Evolutionary conservation across 2,797 vertebrate species (phyloP), one percentile per base, ranked within the genome.

Genomic region (Manis pentadactyla): DNA sequence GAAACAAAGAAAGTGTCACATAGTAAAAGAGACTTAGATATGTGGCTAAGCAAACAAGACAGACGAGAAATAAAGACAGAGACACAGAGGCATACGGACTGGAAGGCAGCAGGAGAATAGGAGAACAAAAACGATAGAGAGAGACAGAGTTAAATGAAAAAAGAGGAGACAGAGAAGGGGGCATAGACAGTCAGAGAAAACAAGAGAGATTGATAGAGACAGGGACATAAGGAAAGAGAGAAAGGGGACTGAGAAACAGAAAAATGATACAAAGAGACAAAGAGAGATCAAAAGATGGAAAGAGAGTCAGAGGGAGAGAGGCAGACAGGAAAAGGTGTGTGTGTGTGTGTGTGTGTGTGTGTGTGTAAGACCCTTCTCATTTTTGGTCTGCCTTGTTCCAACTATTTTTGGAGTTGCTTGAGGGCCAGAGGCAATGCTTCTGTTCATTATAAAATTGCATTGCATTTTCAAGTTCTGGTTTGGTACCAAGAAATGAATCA

Each of bases 401-500:
- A 23, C 57, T 92, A n/a, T 93, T 85, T 94, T 94, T 95, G 69
- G 61, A 95, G 90, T n/a, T 57, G 39, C 57, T 34, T 10, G 55
- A 63, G 29, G 68, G 42, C 85, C 93, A 89, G 53, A 95, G 9
- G 5, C 39, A 95, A 25, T 8, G 0, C 53, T 96, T 95, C 90
- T 87, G 57, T 91, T 93, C 86, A 90, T 95, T 93, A 93, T 66
- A 53, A 96, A 98, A 93, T 53, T 97, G 57, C 57, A 90, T 42
- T 94, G 37, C 46, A 59, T 93, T 96, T 97, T 15, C 66, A 93
- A 61, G 49, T 95, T 98, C 90, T 97, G 0, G 0, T 84, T 93
- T 93, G 90, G 53, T 88, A 97, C 91, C 79, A 97, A 97, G 46
- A 64, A 95, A 95, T 96, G 10, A 97, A 96, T 97, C 96, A 78